Evolutionary conservation across 2,797 vertebrate species (phyloP).

Genomic region (Pipistrellus nathusii): DNA sequence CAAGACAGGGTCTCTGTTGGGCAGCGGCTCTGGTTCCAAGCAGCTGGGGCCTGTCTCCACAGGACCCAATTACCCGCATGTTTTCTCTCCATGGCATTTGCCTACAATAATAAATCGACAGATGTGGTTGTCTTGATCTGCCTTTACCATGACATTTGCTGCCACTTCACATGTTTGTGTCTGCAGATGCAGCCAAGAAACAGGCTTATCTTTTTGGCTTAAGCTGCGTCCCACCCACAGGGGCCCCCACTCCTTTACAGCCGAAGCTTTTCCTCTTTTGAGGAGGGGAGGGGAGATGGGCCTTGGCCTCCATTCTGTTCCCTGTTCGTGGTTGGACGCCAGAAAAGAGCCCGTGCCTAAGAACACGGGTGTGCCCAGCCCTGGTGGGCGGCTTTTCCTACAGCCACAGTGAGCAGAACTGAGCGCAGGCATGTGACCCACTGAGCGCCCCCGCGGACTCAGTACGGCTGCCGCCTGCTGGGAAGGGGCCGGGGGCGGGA

Average conservation of each 20-base stretch:
- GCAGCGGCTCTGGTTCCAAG: background rate
- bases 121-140: conserved; percentile 50
- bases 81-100: conserved; percentile 64
- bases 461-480: too few relatives aligned
- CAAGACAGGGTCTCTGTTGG: background rate
- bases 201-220: background rate
- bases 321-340: background rate
- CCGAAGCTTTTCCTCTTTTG: accelerated
- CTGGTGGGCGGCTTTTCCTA: background rate
- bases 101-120: conserved; percentile 60
- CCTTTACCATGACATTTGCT: conserved; percentile 57
- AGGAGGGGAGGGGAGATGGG: too few relatives aligned
- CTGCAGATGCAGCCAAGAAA: background rate
- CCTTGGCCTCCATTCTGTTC: background rate
- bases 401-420: background rate
- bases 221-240: background rate
- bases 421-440: accelerated
- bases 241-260: background rate
- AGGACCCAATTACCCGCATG: background rate
- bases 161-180: background rate
- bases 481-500: background rate
- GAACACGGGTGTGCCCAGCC: accelerated
- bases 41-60: background rate
- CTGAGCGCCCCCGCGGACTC: too few relatives aligned
- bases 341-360: background rate